These are phyloP conservation scores for Lophotriccus pileatus DNA, from an alignment of 2,797 vertebrate genomes.

Conservation along the genomic window DNA sequence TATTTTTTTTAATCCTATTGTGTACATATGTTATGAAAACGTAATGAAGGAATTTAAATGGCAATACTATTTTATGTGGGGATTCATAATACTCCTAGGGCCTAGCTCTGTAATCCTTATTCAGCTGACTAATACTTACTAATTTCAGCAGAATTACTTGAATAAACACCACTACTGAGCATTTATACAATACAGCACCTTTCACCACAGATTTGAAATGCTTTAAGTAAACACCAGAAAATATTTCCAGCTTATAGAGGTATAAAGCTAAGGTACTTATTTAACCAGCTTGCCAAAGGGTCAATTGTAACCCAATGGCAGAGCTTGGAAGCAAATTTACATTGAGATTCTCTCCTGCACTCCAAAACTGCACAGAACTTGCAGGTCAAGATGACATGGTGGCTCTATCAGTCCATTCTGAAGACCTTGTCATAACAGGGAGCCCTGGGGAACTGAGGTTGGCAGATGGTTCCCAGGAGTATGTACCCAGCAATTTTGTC, in stretches of 20 bases:
- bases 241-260: not conserved
- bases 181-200: not conserved
- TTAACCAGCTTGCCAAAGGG: not conserved
- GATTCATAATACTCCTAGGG: not conserved
- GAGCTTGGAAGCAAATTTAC: constrained; percentile 13
- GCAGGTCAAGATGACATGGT: not conserved
- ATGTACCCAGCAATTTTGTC: not conserved
- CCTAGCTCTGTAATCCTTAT: constrained; percentile 13
- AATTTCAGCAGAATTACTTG: constrained; percentile 56
- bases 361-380: not conserved
- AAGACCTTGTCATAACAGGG: not conserved
- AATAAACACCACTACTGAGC: constrained; percentile 33
- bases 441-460: not conserved
- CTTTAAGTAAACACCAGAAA: constrained; percentile 35
- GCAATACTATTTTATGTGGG: not conserved
- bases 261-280: not conserved
- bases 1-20: constrained; percentile 2
- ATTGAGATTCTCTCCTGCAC: not conserved
- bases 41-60: constrained; percentile 28
- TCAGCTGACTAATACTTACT: constrained; percentile 54
- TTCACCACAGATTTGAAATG: not conserved
- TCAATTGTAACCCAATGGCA: not conserved
- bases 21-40: constrained; percentile 9
- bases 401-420: not conserved
- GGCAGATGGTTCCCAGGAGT: not conserved